These are phyloP conservation scores for Zosterops lateralis DNA, from an alignment of 2,113 vertebrate species.

Conservation along the genomic window DNA sequence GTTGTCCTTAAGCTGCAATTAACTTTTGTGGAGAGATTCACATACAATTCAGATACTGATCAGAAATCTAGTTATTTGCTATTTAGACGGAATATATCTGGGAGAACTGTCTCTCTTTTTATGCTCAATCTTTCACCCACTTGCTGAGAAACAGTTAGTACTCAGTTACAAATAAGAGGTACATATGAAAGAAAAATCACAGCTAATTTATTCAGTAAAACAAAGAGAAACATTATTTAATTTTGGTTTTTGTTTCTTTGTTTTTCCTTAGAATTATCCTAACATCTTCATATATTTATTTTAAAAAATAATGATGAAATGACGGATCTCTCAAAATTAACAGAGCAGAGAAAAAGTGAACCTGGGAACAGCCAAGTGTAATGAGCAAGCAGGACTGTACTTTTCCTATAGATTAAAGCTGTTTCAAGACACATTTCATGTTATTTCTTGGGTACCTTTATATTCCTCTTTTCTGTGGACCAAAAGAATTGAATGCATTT, in stretches of 20 bases:
- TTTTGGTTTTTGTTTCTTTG: neutral
- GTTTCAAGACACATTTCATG: neutral
- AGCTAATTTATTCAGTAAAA: neutral
- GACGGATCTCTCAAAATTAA: neutral
- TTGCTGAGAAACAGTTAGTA: neutral
- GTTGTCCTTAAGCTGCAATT: neutral
- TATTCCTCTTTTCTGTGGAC: neutral
- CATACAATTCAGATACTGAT: neutral
- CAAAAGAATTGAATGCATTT: neutral
- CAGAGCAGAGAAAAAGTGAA: neutral
- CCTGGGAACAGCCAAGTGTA: neutral
- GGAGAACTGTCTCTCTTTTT: neutral
- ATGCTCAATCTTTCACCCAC: neutral
- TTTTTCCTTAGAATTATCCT: neutral
- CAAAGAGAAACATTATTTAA: neutral
- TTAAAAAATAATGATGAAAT: neutral
- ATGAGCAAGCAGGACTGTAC: neutral
- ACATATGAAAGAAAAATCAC: neutral
- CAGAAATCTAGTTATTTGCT: neutral
- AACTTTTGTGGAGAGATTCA: neutral
- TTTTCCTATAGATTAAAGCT: neutral
- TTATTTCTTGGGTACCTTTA: neutral
- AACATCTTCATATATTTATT: neutral
- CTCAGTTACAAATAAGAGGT: neutral
- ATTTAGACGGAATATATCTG: neutral